These are phyloP conservation scores for Phenganax marumi DNA, from an alignment of 92 coral and sea anemone species.

Conservation along the genomic window DNA sequence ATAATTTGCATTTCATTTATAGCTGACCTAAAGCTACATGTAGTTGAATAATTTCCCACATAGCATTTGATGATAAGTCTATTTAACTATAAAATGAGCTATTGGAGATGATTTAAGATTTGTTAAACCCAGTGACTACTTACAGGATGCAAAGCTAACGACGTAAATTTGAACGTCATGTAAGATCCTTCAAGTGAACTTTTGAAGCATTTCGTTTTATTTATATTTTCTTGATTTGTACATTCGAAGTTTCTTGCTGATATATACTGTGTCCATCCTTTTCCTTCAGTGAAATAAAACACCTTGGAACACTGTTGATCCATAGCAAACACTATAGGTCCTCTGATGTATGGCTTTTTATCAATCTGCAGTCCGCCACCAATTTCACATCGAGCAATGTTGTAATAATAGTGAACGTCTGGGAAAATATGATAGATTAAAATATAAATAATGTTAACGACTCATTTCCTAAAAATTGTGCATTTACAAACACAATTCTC, in stretches of 20 bases:
- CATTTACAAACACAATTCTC: neutral
- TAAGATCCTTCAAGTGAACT: neutral
- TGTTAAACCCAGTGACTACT: neutral
- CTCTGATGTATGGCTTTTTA: constrained; percentile 20
- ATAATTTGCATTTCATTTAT: no score
- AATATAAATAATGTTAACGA: neutral
- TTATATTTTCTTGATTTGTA: neutral
- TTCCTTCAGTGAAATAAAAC: constrained; percentile 3
- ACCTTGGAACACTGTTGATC: constrained; percentile 23
- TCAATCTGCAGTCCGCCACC: constrained; percentile 36
- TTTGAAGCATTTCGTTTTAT: neutral
- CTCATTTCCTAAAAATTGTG: neutral
- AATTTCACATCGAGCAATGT: constrained; percentile 34
- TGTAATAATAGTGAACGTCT: constrained; percentile 34
- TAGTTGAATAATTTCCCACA: no score
- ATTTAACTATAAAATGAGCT: no score
- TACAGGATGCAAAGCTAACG: neutral
- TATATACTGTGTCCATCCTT: neutral
- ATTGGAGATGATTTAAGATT: no score
- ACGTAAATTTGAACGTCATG: neutral
- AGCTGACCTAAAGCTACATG: no score
- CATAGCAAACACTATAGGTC: constrained; percentile 28
- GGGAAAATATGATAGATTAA: neutral
- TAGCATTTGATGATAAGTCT: no score
- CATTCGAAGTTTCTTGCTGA: constrained; percentile 28